Conservation (phyloP, 2,113 vertebrate genomes). For the Crotalus tigris region DNA sequence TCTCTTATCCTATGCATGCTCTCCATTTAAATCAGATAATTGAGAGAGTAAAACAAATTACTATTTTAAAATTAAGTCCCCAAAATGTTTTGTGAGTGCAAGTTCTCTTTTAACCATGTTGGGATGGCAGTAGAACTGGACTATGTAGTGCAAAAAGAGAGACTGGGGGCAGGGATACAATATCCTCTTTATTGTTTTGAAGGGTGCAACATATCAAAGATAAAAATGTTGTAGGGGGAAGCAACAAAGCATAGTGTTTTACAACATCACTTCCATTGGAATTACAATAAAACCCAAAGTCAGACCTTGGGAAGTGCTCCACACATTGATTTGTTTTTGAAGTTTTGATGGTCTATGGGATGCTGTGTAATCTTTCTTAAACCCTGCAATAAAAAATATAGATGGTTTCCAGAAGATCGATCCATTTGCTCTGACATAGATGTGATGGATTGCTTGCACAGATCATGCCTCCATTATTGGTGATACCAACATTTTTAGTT, state of each 20-base stretch:
- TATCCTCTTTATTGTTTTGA: neutral
- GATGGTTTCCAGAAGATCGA: constrained; percentile 56
- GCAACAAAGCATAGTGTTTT: constrained; percentile 2
- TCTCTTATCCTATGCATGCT: neutral
- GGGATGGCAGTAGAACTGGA: neutral
- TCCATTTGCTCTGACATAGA: constrained; percentile 8
- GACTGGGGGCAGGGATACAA: neutral
- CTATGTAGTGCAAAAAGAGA: neutral
- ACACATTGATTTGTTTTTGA: constrained; percentile 47
- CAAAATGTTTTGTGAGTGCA: neutral
- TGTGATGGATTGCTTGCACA: neutral
- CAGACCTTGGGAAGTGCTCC: constrained; percentile 50
- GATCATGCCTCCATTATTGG: neutral
- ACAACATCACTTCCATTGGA: constrained; percentile 7
- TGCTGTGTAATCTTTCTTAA: constrained; percentile 48
- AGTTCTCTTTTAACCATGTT: neutral
- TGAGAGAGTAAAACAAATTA: constrained; percentile 7
- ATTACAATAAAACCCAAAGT: constrained; percentile 44
- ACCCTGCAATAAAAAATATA: constrained; percentile 60
- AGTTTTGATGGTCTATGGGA: constrained; percentile 36
- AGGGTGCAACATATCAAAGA: constrained; percentile 5
- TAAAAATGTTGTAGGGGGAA: neutral
- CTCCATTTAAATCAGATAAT: neutral
- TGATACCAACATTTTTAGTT: neutral
- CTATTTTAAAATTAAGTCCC: neutral